These are phyloP conservation scores for Falco cherrug DNA, from an alignment of 2,797 vertebrate species.

Conservation along the genomic window DNA sequence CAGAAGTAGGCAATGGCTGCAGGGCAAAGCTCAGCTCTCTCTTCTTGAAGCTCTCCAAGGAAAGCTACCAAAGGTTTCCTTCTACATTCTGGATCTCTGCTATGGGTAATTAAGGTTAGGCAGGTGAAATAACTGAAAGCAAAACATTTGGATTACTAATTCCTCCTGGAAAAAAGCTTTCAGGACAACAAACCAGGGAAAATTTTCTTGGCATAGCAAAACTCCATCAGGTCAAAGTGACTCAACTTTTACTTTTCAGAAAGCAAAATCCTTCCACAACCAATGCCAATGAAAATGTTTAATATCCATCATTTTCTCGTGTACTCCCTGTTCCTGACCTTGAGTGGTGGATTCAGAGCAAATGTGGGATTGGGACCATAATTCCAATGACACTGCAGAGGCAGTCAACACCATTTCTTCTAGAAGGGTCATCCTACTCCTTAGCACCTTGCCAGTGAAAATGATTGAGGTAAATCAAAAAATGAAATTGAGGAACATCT, in stretches of 20 bases:
- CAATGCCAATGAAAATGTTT: neutral
- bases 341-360: neutral
- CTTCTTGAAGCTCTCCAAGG: neutral
- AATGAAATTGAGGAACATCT: neutral
- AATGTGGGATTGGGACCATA: neutral
- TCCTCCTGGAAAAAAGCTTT: neutral
- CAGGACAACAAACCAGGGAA: neutral
- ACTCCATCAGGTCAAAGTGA: neutral
- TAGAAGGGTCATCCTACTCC: neutral
- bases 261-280: neutral
- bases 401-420: neutral
- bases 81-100: neutral
- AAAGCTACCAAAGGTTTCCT: slow-evolving; percentile 26
- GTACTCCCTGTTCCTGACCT: neutral
- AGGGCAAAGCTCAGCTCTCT: slow-evolving; percentile 20
- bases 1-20: neutral
- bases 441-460: neutral
- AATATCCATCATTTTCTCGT: neutral
- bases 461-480: neutral
- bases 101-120: neutral
- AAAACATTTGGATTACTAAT: neutral
- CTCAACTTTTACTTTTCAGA: neutral
- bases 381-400: neutral
- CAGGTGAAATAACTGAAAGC: neutral
- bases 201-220: neutral